Percentiles rank a stretch among this genome's conserved stretches.
Evolutionary conservation across 2,797 vertebrate genomes (phyloP).

Genomic region (Danionella dracula): DNA sequence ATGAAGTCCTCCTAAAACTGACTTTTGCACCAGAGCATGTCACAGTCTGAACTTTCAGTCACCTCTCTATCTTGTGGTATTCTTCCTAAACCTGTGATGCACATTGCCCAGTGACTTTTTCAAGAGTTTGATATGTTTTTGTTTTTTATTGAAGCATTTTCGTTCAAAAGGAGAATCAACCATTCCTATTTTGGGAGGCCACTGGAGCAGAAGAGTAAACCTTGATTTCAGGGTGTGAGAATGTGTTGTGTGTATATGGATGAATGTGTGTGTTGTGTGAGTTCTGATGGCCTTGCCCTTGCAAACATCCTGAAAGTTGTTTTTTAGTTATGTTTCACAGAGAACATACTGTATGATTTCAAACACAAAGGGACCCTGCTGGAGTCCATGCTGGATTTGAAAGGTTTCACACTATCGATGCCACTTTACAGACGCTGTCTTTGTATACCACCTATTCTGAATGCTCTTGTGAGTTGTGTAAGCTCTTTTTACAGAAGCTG

Average conservation of each 20-base stretch:
- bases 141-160: constrained; percentile 42
- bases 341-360: constrained; percentile 29
- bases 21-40: constrained; percentile 33
- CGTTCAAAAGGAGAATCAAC: constrained; percentile 50
- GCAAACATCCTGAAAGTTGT: constrained; percentile 43
- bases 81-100: constrained; percentile 34
- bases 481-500: constrained; percentile 27
- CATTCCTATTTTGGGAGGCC: constrained; percentile 72
- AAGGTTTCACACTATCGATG: constrained; percentile 17
- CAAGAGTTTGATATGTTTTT: constrained; percentile 17
- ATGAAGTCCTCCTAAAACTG: constrained; percentile 9
- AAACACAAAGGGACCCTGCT: constrained; percentile 8
- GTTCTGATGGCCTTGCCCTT: constrained; percentile 44
- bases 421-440: constrained; percentile 38
- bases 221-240: constrained; percentile 8
- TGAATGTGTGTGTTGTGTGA: constrained; percentile 37
- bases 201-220: constrained; percentile 60
- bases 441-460: constrained; percentile 11
- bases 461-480: constrained; percentile 9
- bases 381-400: constrained; percentile 30
- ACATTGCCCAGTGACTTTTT: constrained; percentile 41
- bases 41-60: constrained; percentile 37
- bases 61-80: constrained; percentile 22
- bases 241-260: constrained; percentile 26
- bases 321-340: constrained; percentile 34